These are phyloP conservation scores for Laothoe populi DNA, from an alignment of 2,888 invertebrate species.

Conservation along the genomic window DNA sequence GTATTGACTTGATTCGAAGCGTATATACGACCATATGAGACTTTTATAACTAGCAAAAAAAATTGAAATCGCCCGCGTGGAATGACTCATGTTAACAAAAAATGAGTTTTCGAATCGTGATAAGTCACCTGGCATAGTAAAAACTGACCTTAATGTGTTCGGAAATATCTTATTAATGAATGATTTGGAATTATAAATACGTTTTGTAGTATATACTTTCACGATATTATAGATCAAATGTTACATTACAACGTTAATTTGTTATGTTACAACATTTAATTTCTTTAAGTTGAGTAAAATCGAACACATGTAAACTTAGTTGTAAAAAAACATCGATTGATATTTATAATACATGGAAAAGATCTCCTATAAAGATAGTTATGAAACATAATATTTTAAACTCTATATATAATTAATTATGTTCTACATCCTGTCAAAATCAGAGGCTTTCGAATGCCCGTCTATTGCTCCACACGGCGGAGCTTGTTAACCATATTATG, in stretches of 20 bases:
- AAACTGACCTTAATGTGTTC: not conserved
- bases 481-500: constrained; percentile 4
- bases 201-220: too few species aligned
- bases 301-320: too few species aligned
- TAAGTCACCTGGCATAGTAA: not conserved
- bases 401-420: too few species aligned
- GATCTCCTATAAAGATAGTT: not conserved
- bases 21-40: too few species aligned
- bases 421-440: not conserved
- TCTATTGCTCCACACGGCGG: not conserved
- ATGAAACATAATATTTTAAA: not conserved
- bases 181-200: too few species aligned
- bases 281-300: too few species aligned
- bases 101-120: not conserved
- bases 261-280: too few species aligned
- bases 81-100: constrained; percentile 7
- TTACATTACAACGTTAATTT: too few species aligned
- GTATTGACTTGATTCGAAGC: too few species aligned
- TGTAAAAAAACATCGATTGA: too few species aligned
- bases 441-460: not conserved
- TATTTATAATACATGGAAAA: too few species aligned
- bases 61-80: not conserved
- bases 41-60: not conserved
- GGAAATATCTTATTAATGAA: not conserved
- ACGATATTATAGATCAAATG: too few species aligned